These are phyloP conservation scores for Heterotis niloticus DNA, from an alignment of 2,113 vertebrate genomes.

Conservation along the genomic window DNA sequence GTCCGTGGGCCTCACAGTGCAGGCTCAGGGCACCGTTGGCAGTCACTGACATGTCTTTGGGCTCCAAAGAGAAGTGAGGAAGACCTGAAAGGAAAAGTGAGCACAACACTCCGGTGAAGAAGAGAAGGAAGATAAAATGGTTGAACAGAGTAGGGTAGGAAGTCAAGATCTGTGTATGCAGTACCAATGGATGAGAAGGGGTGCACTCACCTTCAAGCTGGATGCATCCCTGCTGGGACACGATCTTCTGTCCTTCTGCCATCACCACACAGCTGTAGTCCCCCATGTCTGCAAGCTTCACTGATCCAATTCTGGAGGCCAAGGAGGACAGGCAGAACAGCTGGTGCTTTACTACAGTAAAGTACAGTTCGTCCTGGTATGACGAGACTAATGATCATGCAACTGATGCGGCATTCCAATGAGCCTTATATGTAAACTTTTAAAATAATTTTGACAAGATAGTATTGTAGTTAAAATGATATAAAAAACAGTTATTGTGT, in stretches of 20 bases:
- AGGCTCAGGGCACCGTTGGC: slow-evolving; percentile 69
- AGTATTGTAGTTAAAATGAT: no score
- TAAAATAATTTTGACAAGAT: no score
- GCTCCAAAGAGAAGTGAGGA: slow-evolving; percentile 80
- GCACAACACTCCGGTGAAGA: background rate
- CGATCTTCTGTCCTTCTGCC: slow-evolving; percentile 41
- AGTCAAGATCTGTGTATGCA: background rate
- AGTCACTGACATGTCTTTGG: slow-evolving; percentile 60
- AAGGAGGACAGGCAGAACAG: slow-evolving; percentile 11
- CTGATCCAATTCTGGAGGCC: slow-evolving; percentile 54
- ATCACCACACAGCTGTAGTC: slow-evolving; percentile 67
- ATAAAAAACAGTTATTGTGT: no score
- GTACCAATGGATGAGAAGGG: background rate
- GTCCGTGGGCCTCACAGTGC: slow-evolving; percentile 76
- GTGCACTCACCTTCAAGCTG: slow-evolving; percentile 71
- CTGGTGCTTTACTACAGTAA: background rate
- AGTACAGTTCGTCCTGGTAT: background rate
- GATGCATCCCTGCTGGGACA: slow-evolving; percentile 69
- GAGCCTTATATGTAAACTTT: no score
- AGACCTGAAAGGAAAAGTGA: slow-evolving; percentile 57
- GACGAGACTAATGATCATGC: background rate
- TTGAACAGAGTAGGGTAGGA: background rate
- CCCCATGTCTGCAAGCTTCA: slow-evolving; percentile 72
- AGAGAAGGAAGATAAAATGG: background rate
- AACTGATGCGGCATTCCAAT: no score